These are phyloP conservation scores for Terrapene triunguis DNA, from an alignment of 2,113 vertebrate species.

Conservation along the genomic window DNA sequence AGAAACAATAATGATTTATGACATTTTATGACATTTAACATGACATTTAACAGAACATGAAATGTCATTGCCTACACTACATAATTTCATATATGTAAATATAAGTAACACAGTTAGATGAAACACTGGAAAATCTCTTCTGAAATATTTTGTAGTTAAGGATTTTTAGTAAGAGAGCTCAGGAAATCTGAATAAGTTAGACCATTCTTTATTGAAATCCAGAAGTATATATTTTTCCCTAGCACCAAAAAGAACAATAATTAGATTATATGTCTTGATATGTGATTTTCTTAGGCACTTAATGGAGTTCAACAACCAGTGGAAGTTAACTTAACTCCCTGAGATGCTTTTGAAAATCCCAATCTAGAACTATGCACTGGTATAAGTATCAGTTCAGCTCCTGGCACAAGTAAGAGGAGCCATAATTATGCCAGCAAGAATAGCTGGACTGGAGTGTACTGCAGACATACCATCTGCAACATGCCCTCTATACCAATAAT, in stretches of 20 bases:
- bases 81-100: constrained; percentile 24
- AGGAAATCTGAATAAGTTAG: background rate
- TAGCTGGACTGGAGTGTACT: background rate
- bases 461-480: background rate
- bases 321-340: no score
- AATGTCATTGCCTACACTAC: background rate
- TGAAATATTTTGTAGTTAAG: background rate
- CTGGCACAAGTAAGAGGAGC: background rate
- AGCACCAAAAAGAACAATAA: background rate
- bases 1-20: constrained; percentile 32
- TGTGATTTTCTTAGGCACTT: background rate
- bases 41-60: constrained; percentile 29
- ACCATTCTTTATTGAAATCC: background rate
- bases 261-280: background rate
- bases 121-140: background rate
- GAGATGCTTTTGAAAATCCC: no score
- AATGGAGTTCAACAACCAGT: background rate
- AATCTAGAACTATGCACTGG: no score
- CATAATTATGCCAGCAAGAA: background rate
- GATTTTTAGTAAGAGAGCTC: background rate
- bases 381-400: no score
- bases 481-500: background rate
- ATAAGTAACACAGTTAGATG: background rate
- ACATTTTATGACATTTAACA: constrained; percentile 54
- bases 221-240: background rate